A percentile compares a stretch with the other conserved stretches of the same genome.
Conservation (phyloP, 2,888 invertebrate species). For the Drosophila stalkeri region DNA sequence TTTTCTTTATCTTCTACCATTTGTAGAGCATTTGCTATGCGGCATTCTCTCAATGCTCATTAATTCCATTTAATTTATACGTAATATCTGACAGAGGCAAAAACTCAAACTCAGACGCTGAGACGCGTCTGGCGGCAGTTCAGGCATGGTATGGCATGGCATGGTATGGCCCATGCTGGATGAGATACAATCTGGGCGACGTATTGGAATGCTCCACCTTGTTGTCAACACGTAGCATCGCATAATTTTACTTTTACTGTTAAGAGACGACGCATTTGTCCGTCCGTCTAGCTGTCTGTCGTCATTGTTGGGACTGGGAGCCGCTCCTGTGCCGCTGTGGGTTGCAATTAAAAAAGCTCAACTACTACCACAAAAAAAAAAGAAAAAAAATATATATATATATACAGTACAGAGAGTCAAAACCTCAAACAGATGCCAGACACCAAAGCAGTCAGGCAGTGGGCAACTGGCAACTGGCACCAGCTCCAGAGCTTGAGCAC, state of each 20-base stretch:
- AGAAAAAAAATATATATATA: not conserved
- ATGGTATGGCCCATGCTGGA: slow-evolving; percentile 22
- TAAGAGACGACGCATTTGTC: slow-evolving; percentile 57
- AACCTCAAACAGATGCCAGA: slow-evolving; percentile 54
- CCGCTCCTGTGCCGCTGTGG: slow-evolving; percentile 74
- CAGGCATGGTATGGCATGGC: slow-evolving; percentile 12
- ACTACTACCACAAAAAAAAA: slow-evolving; percentile 66
- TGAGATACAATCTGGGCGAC: slow-evolving; percentile 64
- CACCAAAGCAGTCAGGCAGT: slow-evolving; percentile 19
- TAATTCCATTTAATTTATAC: slow-evolving; percentile 73
- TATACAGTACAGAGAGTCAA: slow-evolving; percentile 25
- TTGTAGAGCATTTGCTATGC: slow-evolving; percentile 28
- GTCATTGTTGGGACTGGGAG: slow-evolving; percentile 55
- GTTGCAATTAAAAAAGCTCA: slow-evolving; percentile 77
- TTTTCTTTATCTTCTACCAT: not conserved
- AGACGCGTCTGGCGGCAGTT: slow-evolving; percentile 17
- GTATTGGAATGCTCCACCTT: slow-evolving; percentile 74
- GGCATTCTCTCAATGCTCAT: not conserved
- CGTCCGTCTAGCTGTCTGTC: slow-evolving; percentile 10
- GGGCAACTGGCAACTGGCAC: slow-evolving; percentile 16
- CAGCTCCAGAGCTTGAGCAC: slow-evolving; percentile 55
- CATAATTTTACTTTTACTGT: slow-evolving; percentile 79
- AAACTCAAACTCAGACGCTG: slow-evolving; percentile 30
- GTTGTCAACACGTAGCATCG: slow-evolving; percentile 78
- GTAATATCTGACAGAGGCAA: slow-evolving; percentile 72